A percentile compares a stretch with the other conserved stretches of the same genome.
Conservation (phyloP, 2,888 invertebrate genomes). For the Ctena decussata region DNA sequence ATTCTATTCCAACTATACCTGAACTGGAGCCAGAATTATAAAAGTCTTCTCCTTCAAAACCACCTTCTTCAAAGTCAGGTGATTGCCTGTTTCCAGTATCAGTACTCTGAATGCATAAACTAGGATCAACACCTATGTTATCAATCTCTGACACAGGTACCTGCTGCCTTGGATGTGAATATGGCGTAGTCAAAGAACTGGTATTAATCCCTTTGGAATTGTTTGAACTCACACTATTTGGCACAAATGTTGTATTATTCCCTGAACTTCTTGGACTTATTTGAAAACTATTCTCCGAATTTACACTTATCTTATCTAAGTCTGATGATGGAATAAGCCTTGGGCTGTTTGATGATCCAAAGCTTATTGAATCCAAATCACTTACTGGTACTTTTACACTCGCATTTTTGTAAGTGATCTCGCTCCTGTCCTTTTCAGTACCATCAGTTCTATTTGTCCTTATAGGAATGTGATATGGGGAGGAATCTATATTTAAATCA, state of each 20-base stretch:
- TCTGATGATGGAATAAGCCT: slow-evolving; percentile 14
- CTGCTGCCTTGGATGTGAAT: neutral
- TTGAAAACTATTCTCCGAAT: neutral
- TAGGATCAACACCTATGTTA: neutral
- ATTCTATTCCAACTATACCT: neutral
- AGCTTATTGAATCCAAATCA: neutral
- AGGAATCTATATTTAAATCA: slow-evolving; percentile 44
- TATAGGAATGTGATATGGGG: slow-evolving; percentile 55
- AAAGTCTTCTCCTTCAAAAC: neutral
- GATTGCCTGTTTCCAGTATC: neutral
- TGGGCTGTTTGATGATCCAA: slow-evolving; percentile 2
- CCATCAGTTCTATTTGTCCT: neutral
- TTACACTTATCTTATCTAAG: slow-evolving; percentile 16
- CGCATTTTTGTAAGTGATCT: too few relatives aligned
- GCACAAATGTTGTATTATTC: neutral
- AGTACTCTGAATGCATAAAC: neutral
- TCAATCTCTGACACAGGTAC: neutral
- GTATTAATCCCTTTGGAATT: neutral
- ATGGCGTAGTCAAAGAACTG: neutral
- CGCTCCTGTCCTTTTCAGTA: neutral
- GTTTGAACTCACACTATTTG: too few relatives aligned
- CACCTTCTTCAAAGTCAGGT: slow-evolving; percentile 15
- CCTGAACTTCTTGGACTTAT: neutral
- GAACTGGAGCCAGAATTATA: neutral
- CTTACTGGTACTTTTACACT: neutral